phyloP scores from a whole-genome alignment of 2,888 invertebrate genomes.

The Amphiduros pacificus region DNA sequence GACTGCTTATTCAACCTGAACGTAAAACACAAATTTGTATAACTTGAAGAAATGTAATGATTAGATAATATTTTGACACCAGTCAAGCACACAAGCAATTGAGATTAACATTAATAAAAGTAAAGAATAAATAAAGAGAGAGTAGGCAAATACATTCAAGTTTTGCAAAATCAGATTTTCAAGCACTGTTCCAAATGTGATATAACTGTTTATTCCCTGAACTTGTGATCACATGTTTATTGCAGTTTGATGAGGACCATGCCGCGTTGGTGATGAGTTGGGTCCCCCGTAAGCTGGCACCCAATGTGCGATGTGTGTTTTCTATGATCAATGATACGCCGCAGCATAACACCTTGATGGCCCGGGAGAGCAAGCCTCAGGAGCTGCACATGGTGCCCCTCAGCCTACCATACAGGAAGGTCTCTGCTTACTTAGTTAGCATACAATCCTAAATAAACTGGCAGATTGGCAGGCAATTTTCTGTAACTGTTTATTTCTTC shows the following conservation, averaged over 20 bases:
- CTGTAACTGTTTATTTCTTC: no score
- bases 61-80: no score
- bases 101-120: no score
- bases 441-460: no score
- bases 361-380: conserved; percentile 45
- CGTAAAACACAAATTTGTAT: no score
- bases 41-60: no score
- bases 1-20: no score
- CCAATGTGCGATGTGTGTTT: conserved; percentile 50
- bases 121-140: neutral
- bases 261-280: conserved; percentile 52
- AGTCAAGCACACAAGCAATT: no score
- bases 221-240: neutral
- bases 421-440: no score
- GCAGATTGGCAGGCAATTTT: no score
- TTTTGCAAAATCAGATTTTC: no score
- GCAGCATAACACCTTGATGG: conserved; percentile 44
- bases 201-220: neutral
- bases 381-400: conserved; percentile 45
- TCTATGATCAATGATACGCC: conserved; percentile 44
- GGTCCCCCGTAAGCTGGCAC: conserved; percentile 54
- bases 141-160: neutral
- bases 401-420: conserved; percentile 44
- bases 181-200: neutral
- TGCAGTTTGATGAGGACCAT: conserved; percentile 50